Evolutionary conservation across 2,888 invertebrate species (phyloP).

Genomic region (Nephrocerus scutellatus): DNA sequence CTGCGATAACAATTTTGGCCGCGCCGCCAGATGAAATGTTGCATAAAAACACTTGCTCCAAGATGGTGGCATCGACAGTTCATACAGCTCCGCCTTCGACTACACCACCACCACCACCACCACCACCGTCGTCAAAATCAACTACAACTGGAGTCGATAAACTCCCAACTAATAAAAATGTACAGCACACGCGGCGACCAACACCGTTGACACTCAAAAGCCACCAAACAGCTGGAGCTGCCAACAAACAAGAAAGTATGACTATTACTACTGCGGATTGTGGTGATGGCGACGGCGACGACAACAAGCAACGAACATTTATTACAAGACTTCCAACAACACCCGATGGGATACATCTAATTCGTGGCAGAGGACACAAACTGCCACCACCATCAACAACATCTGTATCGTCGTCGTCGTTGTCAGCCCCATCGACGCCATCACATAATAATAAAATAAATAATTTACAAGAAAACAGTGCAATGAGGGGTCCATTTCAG

Average conservation of each 20-base stretch:
- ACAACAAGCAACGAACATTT: conserved; percentile 6
- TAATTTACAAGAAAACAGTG: conserved; percentile 17
- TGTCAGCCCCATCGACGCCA: too few relatives aligned
- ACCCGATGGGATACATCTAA: conserved; percentile 20
- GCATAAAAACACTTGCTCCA: conserved; percentile 13
- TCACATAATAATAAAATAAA: too few relatives aligned
- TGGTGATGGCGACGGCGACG: not conserved
- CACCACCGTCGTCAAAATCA: not conserved
- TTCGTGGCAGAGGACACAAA: not conserved
- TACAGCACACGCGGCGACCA: not conserved
- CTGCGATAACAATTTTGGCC: conserved; percentile 29
- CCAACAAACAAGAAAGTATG: too few relatives aligned
- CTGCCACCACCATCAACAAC: too few relatives aligned
- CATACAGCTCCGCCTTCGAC: not conserved
- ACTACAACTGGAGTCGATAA: too few relatives aligned
- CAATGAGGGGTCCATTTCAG: conserved; percentile 14
- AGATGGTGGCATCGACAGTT: conserved; percentile 3
- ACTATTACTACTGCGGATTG: too few relatives aligned
- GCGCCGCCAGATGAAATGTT: conserved; percentile 24
- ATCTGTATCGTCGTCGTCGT: too few relatives aligned
- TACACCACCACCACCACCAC: not conserved
- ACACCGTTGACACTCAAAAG: conserved; percentile 1
- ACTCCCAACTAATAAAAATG: conserved; percentile 2
- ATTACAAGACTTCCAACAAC: conserved; percentile 20
- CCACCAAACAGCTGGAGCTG: conserved; percentile 3